Base-by-base conservation (phyloP, 2,797 vertebrate genomes). In the Novumbra hubbsi region DNA sequence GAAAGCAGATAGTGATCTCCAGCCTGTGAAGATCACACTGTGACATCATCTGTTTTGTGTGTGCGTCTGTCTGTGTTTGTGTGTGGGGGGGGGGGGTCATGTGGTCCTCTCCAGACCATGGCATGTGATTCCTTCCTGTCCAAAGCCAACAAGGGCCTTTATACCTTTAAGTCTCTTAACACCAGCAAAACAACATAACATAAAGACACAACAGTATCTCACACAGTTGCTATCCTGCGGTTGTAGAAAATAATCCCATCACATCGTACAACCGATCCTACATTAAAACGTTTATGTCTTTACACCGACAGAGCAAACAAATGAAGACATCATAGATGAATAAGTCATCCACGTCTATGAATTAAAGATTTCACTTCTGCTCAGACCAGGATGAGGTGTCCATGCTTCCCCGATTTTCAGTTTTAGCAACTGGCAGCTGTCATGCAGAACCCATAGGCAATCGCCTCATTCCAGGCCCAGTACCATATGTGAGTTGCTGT, bases 401-500 rank as follows among this genome's bases (percentile, higher is more conserved):
- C 52, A 8, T 50, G 74, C 14, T 27, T 15, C 75, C 52, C 27
- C 57, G 27, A 15, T 21, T 30, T 9, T 21, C 17, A 48, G 64
- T 67, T 70, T 78, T 77, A 85, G 71, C 52, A 92, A 94, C 89
- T 94, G 92, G 93, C 93, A 92, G 83, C 77, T 30, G 16, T 50
- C 28, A 86, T 80, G 82, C 78, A 41, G 62, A 55, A 78, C 73
- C 81, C 83, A 88, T 90, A 93, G 90, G 84, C 88, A 89, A 86
- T 77, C 73, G 81, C 86, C 88, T 86, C 94, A 92, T 90, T 92
- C 94, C 94, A 93, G 85, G 93, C 86, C 88, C 89, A 90, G 93
- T 92, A 91, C 94, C 93, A 92, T 94, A 94, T 96, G 94, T 92
- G 91, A 89, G 89, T 91, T 89, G 90, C 92, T 93, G 87, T 84